Base-by-base conservation (phyloP, 2,797 vertebrate genomes). In the Buphagus erythrorhynchus region DNA sequence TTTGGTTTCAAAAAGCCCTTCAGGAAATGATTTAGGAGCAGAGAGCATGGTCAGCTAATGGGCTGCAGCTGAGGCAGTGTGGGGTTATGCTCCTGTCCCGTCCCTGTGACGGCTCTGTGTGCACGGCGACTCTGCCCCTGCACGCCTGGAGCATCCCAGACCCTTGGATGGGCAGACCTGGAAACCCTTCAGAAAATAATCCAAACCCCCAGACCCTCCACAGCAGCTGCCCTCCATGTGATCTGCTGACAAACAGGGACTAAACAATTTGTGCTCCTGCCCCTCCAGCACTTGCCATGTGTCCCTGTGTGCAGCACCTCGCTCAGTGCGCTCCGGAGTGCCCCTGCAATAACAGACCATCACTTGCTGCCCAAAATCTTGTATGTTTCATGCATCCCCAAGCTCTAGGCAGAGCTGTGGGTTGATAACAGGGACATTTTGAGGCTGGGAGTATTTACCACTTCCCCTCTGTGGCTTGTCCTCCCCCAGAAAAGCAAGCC, bases 11-110 rank as follows among this genome's bases (percentile, higher is more conserved):
- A 91, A 95, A 97, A 96, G 49, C 88, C 85, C 94, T 97, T 96
- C 96, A 96, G 96, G 96, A 97, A 97, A 97, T 97, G 88, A 96
- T 97, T 97, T 97, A 97, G 96, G 95, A 97, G 90, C 92, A 93
- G 92, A 96, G 86, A 94, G 88, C 92, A 87, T 96, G 93, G 96
- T 94, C 93, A 94, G 92, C 93, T 97, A 97, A 97, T 97, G 90
- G 93, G 75, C 96, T 97, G 92, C 96, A 97, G 96, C 95, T 97
- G 96, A 96, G 92, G 92, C 92, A 95, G 69, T 0, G 86, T 7
- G 51, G 83, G 94, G 90, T 91, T 97, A 17, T 1, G 38, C 80
- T 96, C 35, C 77, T 89, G 95, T 91, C 95, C 93, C 33, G 91
- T 93, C 95, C 85, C 54, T 29, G 45, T 6, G 18, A 28, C 2